Evolutionary conservation across 2,113 vertebrate species (phyloP), one percentile per base, ranked within the genome.

Genomic region (Atractosteus spatula): DNA sequence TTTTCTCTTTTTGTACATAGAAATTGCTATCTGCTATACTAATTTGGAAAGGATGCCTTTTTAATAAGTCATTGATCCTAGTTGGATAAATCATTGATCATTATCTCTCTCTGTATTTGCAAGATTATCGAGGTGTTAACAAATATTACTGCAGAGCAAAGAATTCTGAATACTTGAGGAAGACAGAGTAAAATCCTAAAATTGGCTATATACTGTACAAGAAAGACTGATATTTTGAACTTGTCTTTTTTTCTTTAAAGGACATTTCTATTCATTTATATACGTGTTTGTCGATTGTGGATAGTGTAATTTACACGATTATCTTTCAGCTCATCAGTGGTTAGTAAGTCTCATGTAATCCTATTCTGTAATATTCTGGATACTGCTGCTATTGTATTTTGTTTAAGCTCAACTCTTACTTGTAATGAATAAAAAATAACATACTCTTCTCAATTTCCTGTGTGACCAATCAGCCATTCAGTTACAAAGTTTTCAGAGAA

Each of bases 31-130:
- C 29, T 29, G 29, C 29, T 2, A 29, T 29, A 29, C 29, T 29
- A 29, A 29, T 5, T 51, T 10, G 10, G 47, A 51, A 51, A 5
- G 47, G 10, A 7, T 51, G 47, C 10, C 42, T 66, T 66, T 45
- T 47, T 41, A 66, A 66, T 66, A 66, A 42, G 45, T 66, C 42
- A 66, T 44, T 47, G 43, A n/a, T 66, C 64, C 64, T 66, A 45
- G 43, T 66, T 66, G 64, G 14, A 29, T 29, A 29, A 29, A 41
- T 42, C 13, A 66, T 45, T 66, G 14, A 66, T 13, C 3, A n/a
- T 66, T 66, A 42, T 66, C 64, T 44, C 29, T 29, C 45, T 42
- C 45, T 42, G 45, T 42, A 66, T 47, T 13, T n/a, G 12, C 41
- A 66, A 66, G 43, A 66, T 66, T 41, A 66, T 3, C 43, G 11